Evolutionary conservation across 2,888 invertebrate genomes (phyloP).

Genomic region (Drosophila aldrichi): DNA sequence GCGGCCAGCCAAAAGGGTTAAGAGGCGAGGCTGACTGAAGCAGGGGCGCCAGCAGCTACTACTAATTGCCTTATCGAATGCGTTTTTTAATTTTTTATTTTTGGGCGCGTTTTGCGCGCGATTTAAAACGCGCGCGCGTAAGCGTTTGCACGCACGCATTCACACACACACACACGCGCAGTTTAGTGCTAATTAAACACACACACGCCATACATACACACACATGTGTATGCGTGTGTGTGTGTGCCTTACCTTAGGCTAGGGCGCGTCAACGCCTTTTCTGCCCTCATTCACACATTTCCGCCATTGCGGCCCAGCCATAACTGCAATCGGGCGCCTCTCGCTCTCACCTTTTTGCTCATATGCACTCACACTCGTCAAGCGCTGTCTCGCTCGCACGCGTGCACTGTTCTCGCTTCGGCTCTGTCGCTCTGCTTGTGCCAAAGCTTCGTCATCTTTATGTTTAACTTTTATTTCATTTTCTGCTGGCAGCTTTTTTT

Average conservation of each 20-base stretch:
- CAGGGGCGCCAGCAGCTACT: slow-evolving; percentile 1
- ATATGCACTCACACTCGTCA: slow-evolving; percentile 5
- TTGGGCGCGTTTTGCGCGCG: slow-evolving; percentile 49
- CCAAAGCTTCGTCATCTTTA: slow-evolving; percentile 78
- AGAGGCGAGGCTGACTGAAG: not conserved
- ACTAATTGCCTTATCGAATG: slow-evolving; percentile 19
- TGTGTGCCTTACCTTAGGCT: slow-evolving; percentile 27
- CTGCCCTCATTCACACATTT: slow-evolving; percentile 77
- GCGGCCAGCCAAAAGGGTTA: not conserved
- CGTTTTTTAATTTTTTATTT: slow-evolving; percentile 36
- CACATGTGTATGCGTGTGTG: not conserved
- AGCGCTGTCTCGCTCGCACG: slow-evolving; percentile 6
- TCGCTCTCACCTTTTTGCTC: slow-evolving; percentile 24
- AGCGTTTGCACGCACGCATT: slow-evolving; percentile 7
- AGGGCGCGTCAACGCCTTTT: slow-evolving; percentile 55
- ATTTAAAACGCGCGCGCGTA: slow-evolving; percentile 52
- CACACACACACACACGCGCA: slow-evolving; percentile 22
- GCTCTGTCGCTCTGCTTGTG: slow-evolving; percentile 21
- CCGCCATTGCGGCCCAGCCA: slow-evolving; percentile 82
- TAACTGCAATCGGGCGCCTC: slow-evolving; percentile 59
- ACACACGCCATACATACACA: slow-evolving; percentile 6
- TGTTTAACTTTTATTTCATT: slow-evolving; percentile 59
- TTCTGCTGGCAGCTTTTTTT: slow-evolving; percentile 19
- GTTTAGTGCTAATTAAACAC: slow-evolving; percentile 64
- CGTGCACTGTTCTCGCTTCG: not conserved